Conservation (phyloP, 2,888 invertebrate species). For the Ophonus ardosiacus region DNA sequence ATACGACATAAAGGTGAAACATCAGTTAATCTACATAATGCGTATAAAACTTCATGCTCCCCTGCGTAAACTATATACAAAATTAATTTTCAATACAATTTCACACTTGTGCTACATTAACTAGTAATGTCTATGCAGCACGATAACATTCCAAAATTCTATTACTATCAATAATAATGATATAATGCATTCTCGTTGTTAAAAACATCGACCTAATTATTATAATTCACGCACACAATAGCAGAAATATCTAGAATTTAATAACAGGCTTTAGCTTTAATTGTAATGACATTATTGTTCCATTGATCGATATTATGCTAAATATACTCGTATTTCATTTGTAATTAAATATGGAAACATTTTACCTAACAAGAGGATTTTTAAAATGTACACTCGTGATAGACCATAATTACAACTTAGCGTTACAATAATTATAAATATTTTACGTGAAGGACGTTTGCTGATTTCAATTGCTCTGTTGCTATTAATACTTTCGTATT, state of each 20-base stretch:
- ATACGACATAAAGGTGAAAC: conserved; percentile 19
- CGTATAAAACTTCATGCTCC: neutral
- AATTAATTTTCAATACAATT: conserved; percentile 48
- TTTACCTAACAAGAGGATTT: neutral
- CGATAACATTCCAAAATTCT: conserved; percentile 38
- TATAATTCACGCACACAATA: conserved; percentile 23
- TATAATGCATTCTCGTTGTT: conserved; percentile 19
- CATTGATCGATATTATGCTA: neutral
- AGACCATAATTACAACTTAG: too few species aligned
- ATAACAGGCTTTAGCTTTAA: conserved; percentile 14
- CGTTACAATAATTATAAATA: too few species aligned
- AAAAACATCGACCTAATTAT: conserved; percentile 29
- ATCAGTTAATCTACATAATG: conserved; percentile 39
- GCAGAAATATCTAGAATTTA: conserved; percentile 32
- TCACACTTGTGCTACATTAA: conserved; percentile 21
- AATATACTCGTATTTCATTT: conserved; percentile 16
- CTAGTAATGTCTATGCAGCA: neutral
- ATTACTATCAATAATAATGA: conserved; percentile 8
- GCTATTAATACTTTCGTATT: too few species aligned
- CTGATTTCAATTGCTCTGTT: too few species aligned
- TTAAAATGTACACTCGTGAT: neutral
- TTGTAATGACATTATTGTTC: conserved; percentile 15
- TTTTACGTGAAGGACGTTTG: too few species aligned
- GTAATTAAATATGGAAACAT: conserved; percentile 18
- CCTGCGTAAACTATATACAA: conserved; percentile 1